A percentile compares a stretch with the other conserved stretches of the same genome.
phyloP scores from a whole-genome alignment of 1,140 invertebrate genomes.

The Drosophila ananassae region DNA sequence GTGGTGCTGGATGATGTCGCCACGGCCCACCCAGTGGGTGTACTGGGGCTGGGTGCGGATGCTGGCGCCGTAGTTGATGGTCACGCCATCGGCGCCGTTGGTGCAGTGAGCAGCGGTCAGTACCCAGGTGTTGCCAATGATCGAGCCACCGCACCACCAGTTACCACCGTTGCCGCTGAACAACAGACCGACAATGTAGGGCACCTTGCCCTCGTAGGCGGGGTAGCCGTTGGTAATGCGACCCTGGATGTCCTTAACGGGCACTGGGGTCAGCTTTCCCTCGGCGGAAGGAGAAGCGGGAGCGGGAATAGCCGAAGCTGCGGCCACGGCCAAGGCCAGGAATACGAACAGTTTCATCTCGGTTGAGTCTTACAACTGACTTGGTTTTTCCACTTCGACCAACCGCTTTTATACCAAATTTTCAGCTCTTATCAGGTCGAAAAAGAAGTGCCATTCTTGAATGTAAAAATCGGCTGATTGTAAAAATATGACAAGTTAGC shows the following conservation, averaged over 20 bases:
- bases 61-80: slow-evolving; percentile 36
- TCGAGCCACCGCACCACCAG: slow-evolving; percentile 30
- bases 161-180: slow-evolving; percentile 16
- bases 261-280: slow-evolving; percentile 18
- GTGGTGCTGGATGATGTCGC: slow-evolving; percentile 33
- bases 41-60: slow-evolving; percentile 33
- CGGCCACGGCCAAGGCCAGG: slow-evolving; percentile 34
- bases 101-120: slow-evolving; percentile 34
- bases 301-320: slow-evolving; percentile 7
- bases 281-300: slow-evolving; percentile 7
- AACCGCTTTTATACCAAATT: slow-evolving; percentile 11
- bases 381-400: not conserved
- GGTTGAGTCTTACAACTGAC: slow-evolving; percentile 11
- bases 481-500: not conserved
- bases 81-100: slow-evolving; percentile 17
- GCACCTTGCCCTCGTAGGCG: slow-evolving; percentile 22
- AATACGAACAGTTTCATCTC: slow-evolving; percentile 42
- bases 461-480: not conserved
- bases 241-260: slow-evolving; percentile 52
- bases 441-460: not conserved
- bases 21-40: slow-evolving; percentile 24
- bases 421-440: not conserved
- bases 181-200: slow-evolving; percentile 16
- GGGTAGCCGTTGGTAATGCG: slow-evolving; percentile 68
- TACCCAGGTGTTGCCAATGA: slow-evolving; percentile 29